A percentile compares a stretch with the other conserved stretches of the same genome.
Evolutionary conservation across 2,888 invertebrate genomes (phyloP).

Genomic region (Nudaria mundana): DNA sequence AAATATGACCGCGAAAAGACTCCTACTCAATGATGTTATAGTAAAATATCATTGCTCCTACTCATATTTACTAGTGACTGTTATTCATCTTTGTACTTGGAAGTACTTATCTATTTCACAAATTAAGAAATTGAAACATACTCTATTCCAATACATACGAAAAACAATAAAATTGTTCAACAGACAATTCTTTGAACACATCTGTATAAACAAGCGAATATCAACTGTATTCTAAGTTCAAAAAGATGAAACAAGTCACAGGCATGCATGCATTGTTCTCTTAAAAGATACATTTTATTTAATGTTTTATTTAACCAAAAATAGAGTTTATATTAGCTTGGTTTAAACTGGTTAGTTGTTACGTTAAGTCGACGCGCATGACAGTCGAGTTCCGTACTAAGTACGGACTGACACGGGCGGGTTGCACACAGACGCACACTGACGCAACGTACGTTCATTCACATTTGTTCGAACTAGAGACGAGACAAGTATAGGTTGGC

Average conservation of each 20-base stretch:
- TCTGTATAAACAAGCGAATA: slow-evolving; percentile 15
- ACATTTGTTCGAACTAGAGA: slow-evolving; percentile 56
- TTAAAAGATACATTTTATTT: not conserved
- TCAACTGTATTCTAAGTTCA: slow-evolving; percentile 10
- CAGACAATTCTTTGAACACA: slow-evolving; percentile 5
- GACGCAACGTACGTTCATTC: slow-evolving; percentile 65
- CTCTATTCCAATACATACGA: slow-evolving; percentile 10
- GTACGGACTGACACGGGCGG: slow-evolving; percentile 71
- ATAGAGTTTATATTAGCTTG: slow-evolving; percentile 17
- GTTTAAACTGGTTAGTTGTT: slow-evolving; percentile 28
- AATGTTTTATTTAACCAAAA: rapidly evolving
- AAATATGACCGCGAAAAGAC: not conserved
- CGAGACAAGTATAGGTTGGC: too few relatives aligned
- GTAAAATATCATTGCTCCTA: too few relatives aligned
- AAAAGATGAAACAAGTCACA: slow-evolving; percentile 17
- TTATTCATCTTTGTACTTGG: slow-evolving; percentile 13
- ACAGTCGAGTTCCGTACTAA: slow-evolving; percentile 61
- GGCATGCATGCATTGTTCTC: slow-evolving; percentile 22
- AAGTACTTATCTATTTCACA: slow-evolving; percentile 17
- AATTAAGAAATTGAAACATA: slow-evolving; percentile 12
- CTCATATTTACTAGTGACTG: slow-evolving; percentile 8
- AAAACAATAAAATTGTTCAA: slow-evolving; percentile 16
- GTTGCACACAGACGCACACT: slow-evolving; percentile 49
- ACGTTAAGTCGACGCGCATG: slow-evolving; percentile 39
- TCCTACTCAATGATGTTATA: not conserved